Evolutionary conservation across 2,113 vertebrate species (phyloP), one percentile per base, ranked within the genome.

Genomic region (Marmota monax): DNA sequence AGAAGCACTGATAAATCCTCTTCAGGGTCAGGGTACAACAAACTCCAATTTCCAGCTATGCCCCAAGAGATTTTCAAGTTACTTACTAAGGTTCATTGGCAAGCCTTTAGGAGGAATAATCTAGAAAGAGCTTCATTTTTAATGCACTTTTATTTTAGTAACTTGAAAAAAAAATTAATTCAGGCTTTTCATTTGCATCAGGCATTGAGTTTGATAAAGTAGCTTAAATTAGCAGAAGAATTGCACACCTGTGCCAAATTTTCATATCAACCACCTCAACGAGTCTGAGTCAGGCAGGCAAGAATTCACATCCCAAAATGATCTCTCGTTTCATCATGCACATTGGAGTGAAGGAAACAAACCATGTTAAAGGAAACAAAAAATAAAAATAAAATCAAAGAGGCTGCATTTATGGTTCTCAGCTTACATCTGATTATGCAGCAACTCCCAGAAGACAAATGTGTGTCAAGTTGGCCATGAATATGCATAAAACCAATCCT

Each of bases 161-260:
- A 69, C 84, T 95, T 34, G 69, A 96, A 98, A 93, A 13, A 13
- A 96, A 98, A 79, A 84, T 20, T 51, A 97, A 97, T 92, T 94
- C 77, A 87, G 84, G 10, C 45, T 56, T 86, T 91, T 96, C 95
- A 97, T 97, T 97, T 98, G 79, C 95, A 97, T 93, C 37, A 97
- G 77, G 92, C 56, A 84, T 51, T 92, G 94, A 93, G n/a, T 96
- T 97, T 97, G 97, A 98, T 63, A 96, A 90, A 98, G 93, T 37
- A 79, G 67, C 96, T 97, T 22, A 86, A 92, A 98, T 97, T 97
- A 97, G 89, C 94, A 97, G 94, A 98, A 98, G 96, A 97, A 98
- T 98, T 80, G 96, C 96, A 98, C 84, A 98, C 97, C 95, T 98
- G 95, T 93, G 95, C 72, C 91, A 97, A 97, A 98, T 98, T 97